Evolutionary conservation across 2,797 vertebrate genomes (phyloP).

Genomic region (Eutrigla gurnardus): DNA sequence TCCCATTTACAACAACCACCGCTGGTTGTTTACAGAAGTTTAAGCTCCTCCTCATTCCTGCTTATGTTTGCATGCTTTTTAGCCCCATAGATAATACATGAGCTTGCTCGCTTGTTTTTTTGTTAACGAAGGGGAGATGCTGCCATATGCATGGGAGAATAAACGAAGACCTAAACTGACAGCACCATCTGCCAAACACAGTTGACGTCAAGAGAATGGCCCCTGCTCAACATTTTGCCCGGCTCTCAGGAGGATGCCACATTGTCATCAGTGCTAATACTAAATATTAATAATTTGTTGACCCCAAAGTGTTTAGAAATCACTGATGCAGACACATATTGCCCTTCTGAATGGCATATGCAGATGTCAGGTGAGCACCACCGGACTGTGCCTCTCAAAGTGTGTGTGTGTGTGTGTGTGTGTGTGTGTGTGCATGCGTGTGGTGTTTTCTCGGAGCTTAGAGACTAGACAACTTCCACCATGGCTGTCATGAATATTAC

Average conservation of each 20-base stretch:
- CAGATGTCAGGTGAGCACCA: slow-evolving; percentile 86
- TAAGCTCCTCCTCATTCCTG: slow-evolving; percentile 85
- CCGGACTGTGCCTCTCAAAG: slow-evolving; percentile 63
- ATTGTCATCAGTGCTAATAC: slow-evolving; percentile 85
- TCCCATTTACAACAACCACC: slow-evolving; percentile 87
- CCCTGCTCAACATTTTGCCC: slow-evolving; percentile 80
- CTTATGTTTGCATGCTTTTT: slow-evolving; percentile 88
- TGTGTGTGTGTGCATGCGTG: slow-evolving; percentile 17
- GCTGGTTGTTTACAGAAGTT: slow-evolving; percentile 92
- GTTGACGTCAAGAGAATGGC: slow-evolving; percentile 84
- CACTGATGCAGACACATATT: slow-evolving; percentile 84
- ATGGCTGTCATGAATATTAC: slow-evolving; percentile 85
- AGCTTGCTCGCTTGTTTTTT: slow-evolving; percentile 80
- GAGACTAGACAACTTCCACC: slow-evolving; percentile 79
- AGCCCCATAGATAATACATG: slow-evolving; percentile 91
- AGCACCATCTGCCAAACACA: slow-evolving; percentile 91
- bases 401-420: slow-evolving; percentile 39
- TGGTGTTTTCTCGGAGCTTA: slow-evolving; percentile 68
- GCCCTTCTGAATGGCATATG: slow-evolving; percentile 86
- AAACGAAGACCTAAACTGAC: slow-evolving; percentile 89
- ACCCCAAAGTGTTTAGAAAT: slow-evolving; percentile 89
- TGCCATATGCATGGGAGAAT: slow-evolving; percentile 89
- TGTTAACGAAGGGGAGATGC: slow-evolving; percentile 84
- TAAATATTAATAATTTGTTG: slow-evolving; percentile 88
- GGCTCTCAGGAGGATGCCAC: slow-evolving; percentile 83